Conservation (phyloP, 1,140 invertebrate genomes). For the Sycophaga agraensis region DNA sequence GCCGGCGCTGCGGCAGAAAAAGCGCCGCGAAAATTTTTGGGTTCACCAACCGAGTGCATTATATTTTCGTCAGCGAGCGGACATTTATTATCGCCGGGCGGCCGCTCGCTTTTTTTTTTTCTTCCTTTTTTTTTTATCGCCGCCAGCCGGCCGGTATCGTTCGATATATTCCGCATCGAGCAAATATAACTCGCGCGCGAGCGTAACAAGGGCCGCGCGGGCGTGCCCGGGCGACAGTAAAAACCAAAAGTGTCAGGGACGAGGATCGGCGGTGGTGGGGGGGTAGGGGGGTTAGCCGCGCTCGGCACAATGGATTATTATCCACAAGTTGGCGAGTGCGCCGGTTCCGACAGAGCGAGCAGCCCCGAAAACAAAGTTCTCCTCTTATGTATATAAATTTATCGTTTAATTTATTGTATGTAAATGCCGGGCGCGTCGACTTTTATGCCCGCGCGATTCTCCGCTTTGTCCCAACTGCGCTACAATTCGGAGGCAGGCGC, state of each 20-base stretch:
- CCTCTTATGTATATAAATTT: slow-evolving; percentile 22
- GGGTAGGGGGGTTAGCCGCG: not conserved
- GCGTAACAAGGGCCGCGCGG: not conserved
- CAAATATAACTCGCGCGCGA: slow-evolving; percentile 12
- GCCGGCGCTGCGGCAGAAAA: too few relatives aligned
- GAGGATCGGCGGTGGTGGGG: too few relatives aligned
- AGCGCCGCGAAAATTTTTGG: not conserved
- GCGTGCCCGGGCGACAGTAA: not conserved
- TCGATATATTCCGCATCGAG: slow-evolving; percentile 17
- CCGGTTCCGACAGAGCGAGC: not conserved
- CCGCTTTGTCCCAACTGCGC: too few relatives aligned
- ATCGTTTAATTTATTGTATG: slow-evolving; percentile 22
- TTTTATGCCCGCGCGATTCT: too few relatives aligned
- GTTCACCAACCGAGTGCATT: slow-evolving; percentile 7
- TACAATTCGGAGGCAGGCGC: too few relatives aligned
- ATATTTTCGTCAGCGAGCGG: slow-evolving; percentile 12
- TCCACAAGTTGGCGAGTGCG: not conserved
- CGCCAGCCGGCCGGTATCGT: slow-evolving; percentile 1
- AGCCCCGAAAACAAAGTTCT: slow-evolving; percentile 18
- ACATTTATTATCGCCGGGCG: slow-evolving; percentile 24
- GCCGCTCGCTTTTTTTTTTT: not conserved
- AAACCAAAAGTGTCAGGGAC: slow-evolving; percentile 19
- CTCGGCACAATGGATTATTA: slow-evolving; percentile 24
- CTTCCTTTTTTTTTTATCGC: slow-evolving; percentile 13
- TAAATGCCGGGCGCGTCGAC: slow-evolving; percentile 3